Base-by-base conservation (phyloP, 2,113 vertebrate genomes). In the Oostethus manadensis region DNA sequence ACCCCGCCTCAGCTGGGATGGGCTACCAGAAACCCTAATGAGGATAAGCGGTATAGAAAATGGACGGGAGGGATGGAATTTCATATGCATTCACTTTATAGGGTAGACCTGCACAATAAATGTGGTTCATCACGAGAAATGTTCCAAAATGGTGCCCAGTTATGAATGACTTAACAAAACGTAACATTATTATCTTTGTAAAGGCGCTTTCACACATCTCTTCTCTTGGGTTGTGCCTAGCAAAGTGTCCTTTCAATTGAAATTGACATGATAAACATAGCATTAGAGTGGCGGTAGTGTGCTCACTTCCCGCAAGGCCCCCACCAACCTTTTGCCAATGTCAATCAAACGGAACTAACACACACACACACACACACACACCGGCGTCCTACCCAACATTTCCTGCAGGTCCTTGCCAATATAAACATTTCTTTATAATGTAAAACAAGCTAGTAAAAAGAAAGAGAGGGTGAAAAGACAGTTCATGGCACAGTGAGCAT, bases 301-400 rank as follows among this genome's bases (percentile, higher is more conserved):
- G 70, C 67, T 73, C 65, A 74, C 64, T 84, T 83, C 76, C 83
- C 51, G 66, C 80, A 82, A 74, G 43, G 47, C 62, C 71, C 56
- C 71, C 72, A 68, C 68, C 57, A 56, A n/a, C 65, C 66, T 70
- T 48, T n/a, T 70, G 73, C 71, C 65, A 71, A 73, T 72, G 75
- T 78, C 76, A 83, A 78, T 85, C 79, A 85, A 74, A 56, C 77
- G 66, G 60, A 81, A 74, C 80, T 74, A 77, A 66, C 66, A 62
- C 65, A 70, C 67, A 61, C 59, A 47, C 17, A 83, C 80, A 66
- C 66, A 62, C 65, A 70, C 67, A 61, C 59, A 47, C 17, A 83
- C 80, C 80, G 84, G 82, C 78, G 70, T 81, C 64, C 61, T 53
- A 75, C 75, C 73, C 70, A 77, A 78, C 65, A 60, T 60, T 51